Percentiles rank a stretch among this genome's conserved stretches.
Conservation (phyloP, 64 coral and sea anemone species). For the Trachythela sp. region DNA sequence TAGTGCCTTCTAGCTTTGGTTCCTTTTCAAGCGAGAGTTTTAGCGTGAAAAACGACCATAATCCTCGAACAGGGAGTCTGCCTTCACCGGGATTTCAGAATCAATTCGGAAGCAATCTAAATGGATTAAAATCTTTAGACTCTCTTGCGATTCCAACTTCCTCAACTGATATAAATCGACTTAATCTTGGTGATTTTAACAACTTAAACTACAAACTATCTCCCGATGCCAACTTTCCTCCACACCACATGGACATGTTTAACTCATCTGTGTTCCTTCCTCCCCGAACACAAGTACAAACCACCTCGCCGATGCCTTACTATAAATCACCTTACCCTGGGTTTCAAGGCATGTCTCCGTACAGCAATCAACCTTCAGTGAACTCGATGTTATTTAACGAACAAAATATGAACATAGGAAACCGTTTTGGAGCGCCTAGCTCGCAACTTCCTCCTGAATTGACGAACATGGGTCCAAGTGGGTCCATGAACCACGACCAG, state of each 20-base stretch:
- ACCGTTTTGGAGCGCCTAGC: background rate
- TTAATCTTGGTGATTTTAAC: conserved; percentile 4
- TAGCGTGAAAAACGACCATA: background rate
- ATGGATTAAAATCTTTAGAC: background rate
- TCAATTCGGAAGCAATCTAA: background rate
- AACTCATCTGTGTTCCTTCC: conserved; percentile 14
- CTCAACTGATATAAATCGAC: background rate
- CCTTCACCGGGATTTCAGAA: conserved; percentile 23
- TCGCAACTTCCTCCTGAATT: conserved; percentile 7
- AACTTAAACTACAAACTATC: conserved; percentile 22
- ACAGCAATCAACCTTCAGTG: background rate
- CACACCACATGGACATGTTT: conserved; percentile 6
- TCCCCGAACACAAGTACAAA: background rate
- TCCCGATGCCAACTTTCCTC: background rate
- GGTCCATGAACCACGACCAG: background rate
- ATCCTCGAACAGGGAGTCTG: background rate
- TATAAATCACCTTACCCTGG: background rate
- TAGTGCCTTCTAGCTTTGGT: background rate
- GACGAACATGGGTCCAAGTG: background rate
- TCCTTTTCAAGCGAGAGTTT: background rate
- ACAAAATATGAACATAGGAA: background rate
- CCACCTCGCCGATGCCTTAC: background rate
- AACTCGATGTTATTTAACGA: conserved; percentile 9
- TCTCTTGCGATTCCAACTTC: background rate
- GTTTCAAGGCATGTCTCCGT: background rate